These are phyloP conservation scores for Eubasilissa regina DNA, from an alignment of 1,140 invertebrate genomes.

Conservation along the genomic window DNA sequence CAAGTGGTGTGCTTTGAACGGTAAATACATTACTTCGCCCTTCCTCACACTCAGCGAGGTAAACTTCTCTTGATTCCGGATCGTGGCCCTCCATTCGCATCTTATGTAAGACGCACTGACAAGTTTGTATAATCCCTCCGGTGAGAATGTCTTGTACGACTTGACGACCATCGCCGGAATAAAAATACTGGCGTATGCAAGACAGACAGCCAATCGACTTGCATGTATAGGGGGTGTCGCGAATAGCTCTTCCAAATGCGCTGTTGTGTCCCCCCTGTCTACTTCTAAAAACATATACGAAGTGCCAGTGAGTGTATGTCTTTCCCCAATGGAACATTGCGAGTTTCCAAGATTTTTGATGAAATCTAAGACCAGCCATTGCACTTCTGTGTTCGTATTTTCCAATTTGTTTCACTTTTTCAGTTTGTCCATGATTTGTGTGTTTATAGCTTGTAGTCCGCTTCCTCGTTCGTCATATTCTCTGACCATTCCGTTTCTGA, in stretches of 20 bases:
- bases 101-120: constrained; percentile 23
- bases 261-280: constrained; percentile 21
- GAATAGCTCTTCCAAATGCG: constrained; percentile 3
- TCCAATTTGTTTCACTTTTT: background rate
- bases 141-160: too few relatives aligned
- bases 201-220: constrained; percentile 21
- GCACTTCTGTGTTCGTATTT: background rate
- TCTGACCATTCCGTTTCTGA: too few relatives aligned
- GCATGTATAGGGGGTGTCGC: constrained; percentile 15
- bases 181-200: constrained; percentile 22
- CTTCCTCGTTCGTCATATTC: too few relatives aligned
- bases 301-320: constrained; percentile 2
- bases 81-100: constrained; percentile 14
- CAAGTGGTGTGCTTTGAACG: too few relatives aligned
- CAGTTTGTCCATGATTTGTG: too few relatives aligned
- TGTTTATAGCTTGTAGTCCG: too few relatives aligned
- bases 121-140: background rate
- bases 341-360: too few relatives aligned
- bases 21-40: too few relatives aligned
- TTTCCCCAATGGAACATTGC: too few relatives aligned
- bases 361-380: too few relatives aligned
- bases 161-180: constrained; percentile 22
- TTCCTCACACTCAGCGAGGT: too few relatives aligned
- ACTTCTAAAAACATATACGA: background rate
- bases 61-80: background rate